phyloP scores from a whole-genome alignment of 2,113 vertebrate species.

The Leuciscus idus region DNA sequence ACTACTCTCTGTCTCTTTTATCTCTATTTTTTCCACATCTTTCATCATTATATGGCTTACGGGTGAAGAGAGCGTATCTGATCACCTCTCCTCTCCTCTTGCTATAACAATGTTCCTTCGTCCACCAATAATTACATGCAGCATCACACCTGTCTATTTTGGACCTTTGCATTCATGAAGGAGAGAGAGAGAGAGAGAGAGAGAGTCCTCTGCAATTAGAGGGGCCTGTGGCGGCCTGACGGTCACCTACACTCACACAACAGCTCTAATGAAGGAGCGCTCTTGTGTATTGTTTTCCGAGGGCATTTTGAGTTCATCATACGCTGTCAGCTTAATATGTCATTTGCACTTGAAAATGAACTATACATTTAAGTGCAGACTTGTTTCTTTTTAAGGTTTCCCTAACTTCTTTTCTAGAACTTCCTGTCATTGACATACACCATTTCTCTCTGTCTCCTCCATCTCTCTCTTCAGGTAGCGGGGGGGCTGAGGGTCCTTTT shows the following conservation, averaged over 20 bases:
- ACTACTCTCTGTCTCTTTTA: background rate
- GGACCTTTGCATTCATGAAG: conserved; percentile 1
- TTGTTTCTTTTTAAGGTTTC: conserved; percentile 8
- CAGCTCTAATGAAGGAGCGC: background rate
- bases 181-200: background rate
- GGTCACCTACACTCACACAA: conserved; percentile 36
- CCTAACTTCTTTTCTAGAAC: conserved; percentile 28
- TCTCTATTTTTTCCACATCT: background rate
- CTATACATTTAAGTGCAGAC: background rate
- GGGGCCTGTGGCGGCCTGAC: background rate
- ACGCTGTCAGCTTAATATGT: background rate
- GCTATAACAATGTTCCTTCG: background rate
- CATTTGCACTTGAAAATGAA: conserved; percentile 4
- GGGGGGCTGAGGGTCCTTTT: conserved; percentile 31
- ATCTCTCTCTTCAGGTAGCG: background rate
- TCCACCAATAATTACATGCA: conserved; percentile 18
- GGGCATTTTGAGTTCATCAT: background rate
- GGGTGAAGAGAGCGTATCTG: background rate
- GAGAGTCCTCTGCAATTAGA: conserved; percentile 38
- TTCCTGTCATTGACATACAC: conserved; percentile 34
- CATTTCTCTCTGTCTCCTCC: background rate
- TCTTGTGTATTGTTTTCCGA: background rate
- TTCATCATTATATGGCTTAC: background rate
- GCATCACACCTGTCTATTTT: conserved; percentile 3
- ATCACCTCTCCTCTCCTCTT: conserved; percentile 4